phyloP scores from a whole-genome alignment of 2,888 invertebrate genomes.

The Polymixis flavicincta region DNA sequence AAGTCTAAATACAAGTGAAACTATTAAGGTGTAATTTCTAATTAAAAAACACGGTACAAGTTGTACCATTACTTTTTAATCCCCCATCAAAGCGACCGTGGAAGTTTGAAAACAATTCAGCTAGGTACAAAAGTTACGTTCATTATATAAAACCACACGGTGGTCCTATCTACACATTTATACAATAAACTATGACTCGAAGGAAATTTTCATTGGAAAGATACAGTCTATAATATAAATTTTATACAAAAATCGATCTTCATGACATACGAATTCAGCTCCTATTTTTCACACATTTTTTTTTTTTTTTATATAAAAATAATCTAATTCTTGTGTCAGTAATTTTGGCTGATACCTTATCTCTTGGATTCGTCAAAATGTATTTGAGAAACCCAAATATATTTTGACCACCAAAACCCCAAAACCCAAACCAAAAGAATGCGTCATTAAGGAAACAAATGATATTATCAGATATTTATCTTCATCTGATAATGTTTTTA shows the following conservation, averaged over 20 bases:
- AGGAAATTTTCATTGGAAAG: slow-evolving; percentile 63
- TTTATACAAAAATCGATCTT: slow-evolving; percentile 44
- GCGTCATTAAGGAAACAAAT: slow-evolving; percentile 28
- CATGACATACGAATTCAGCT: slow-evolving; percentile 60
- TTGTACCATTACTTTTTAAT: slow-evolving; percentile 37
- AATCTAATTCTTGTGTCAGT: neutral
- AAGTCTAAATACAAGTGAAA: neutral
- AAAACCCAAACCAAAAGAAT: no score
- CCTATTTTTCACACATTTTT: slow-evolving; percentile 9
- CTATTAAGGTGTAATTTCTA: neutral
- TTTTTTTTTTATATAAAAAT: neutral
- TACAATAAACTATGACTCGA: slow-evolving; percentile 56
- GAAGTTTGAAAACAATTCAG: slow-evolving; percentile 41
- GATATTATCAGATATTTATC: slow-evolving; percentile 26
- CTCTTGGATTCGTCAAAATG: slow-evolving; percentile 13
- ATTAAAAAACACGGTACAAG: neutral
- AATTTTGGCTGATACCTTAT: slow-evolving; percentile 26
- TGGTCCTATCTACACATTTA: slow-evolving; percentile 58
- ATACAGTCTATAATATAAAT: slow-evolving; percentile 67
- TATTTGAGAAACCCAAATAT: neutral
- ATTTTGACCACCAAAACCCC: no score
- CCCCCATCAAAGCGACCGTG: slow-evolving; percentile 18
- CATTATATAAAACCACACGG: slow-evolving; percentile 60
- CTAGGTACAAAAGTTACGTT: slow-evolving; percentile 64
- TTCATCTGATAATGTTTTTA: slow-evolving; percentile 21